Base-by-base conservation (phyloP, 2,797 vertebrate species). In the Trachurus trachurus region DNA sequence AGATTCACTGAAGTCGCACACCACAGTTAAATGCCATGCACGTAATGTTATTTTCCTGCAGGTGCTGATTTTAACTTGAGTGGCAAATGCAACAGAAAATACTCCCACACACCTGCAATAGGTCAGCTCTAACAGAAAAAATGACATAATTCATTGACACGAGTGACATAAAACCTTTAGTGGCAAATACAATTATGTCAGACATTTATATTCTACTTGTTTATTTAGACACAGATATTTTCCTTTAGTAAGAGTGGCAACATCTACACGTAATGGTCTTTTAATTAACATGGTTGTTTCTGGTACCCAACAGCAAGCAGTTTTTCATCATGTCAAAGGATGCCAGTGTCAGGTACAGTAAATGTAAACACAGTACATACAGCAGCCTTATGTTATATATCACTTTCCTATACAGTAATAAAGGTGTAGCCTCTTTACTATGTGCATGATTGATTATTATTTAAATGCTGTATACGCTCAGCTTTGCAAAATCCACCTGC, bases 401-500 rank as follows among this genome's bases (percentile, higher is more conserved):
- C 9, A 1, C 4, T 40, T 50, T 9, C 9, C 13, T 21, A 40
- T 4, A 57, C 26, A 19, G 16, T 8, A 53, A 15, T 1, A n/a
- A 53, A 64, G 29, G 62, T 1, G 0, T 6, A 63, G n/a, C n/a
- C n/a, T n/a, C n/a, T 47, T 31, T 31, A 37, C 16, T 58, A 8
- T 2, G 64, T 12, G 29, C 12, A 11, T 17, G n/a, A 26, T n/a
- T 52, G 21, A 26, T 57, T 17, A 47, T 37, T 52, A 60, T 10
- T 39, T 47, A 5, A 49, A 56, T 66, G 31, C 56, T 13, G 34
- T 34, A 13, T 31, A 37, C 29, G 9, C 8, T 13, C 15, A 37
- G 37, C 21, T 40, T 60, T 76, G 45, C 16, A 60, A 53, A 78
- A 63, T 63, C 52, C 21, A 73, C 73, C 60, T 57, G 39, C 70